phyloP scores from a whole-genome alignment of 1,140 invertebrate genomes.

The Brachystomella parvula region DNA sequence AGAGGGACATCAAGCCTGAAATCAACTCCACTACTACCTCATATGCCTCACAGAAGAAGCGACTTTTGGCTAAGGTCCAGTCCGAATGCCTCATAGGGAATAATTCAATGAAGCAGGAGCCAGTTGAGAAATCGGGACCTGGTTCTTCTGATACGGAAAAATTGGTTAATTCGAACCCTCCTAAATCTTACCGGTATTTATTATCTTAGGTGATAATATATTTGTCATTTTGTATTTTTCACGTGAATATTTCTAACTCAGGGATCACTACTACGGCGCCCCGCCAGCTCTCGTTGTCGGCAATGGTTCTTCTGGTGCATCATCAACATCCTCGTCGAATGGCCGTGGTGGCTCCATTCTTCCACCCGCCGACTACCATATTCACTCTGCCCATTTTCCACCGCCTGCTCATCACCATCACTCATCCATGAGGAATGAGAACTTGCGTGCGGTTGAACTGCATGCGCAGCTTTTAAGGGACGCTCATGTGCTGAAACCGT shows the following conservation, averaged over 20 bases:
- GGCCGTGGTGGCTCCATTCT: slow-evolving; percentile 7
- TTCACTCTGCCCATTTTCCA: slow-evolving; percentile 31
- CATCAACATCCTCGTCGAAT: slow-evolving; percentile 10
- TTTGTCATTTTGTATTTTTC: too few species aligned
- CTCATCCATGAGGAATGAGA: slow-evolving; percentile 24
- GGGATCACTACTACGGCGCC: neutral
- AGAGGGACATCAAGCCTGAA: slow-evolving; percentile 35
- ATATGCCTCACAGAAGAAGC: slow-evolving; percentile 68
- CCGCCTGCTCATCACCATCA: slow-evolving; percentile 37
- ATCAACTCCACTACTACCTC: slow-evolving; percentile 23
- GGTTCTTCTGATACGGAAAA: neutral
- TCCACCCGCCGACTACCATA: slow-evolving; percentile 21
- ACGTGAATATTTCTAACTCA: too few species aligned
- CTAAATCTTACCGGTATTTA: too few species aligned
- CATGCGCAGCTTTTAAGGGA: slow-evolving; percentile 40
- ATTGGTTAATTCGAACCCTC: slow-evolving; percentile 30
- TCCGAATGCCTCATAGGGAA: slow-evolving; percentile 55
- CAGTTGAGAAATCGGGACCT: too few species aligned
- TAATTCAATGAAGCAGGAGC: slow-evolving; percentile 44
- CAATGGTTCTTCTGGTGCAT: neutral
- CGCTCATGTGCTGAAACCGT: slow-evolving; percentile 44
- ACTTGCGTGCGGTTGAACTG: slow-evolving; percentile 26
- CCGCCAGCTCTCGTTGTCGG: neutral
- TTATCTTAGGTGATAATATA: too few species aligned
- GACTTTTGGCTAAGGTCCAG: slow-evolving; percentile 74